Percentiles rank a stretch among this genome's conserved stretches.
Conservation (phyloP, 2,797 vertebrate species). For the Helostoma temminkii region DNA sequence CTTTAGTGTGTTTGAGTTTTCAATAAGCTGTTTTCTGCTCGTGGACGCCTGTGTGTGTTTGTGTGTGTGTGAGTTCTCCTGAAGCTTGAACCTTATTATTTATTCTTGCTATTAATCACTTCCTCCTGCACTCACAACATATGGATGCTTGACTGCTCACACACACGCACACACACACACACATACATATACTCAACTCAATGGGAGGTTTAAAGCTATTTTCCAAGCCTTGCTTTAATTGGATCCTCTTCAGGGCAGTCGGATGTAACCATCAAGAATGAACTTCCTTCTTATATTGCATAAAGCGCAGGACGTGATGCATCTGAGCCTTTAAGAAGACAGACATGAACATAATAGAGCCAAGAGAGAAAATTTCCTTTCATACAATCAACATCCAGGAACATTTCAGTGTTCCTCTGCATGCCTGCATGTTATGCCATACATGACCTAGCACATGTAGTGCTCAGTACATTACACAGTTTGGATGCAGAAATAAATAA, state of each 20-base stretch:
- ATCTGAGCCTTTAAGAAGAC: slow-evolving; percentile 6
- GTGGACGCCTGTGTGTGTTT: background rate
- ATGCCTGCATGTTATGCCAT: background rate
- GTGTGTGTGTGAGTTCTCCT: slow-evolving; percentile 6
- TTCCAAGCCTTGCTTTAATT: slow-evolving; percentile 57
- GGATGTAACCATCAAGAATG: slow-evolving; percentile 53
- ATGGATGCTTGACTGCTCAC: background rate
- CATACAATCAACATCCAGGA: too few relatives aligned
- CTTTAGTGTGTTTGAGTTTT: slow-evolving; percentile 24
- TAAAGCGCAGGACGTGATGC: slow-evolving; percentile 11
- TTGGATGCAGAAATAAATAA: background rate
- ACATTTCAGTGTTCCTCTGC: too few relatives aligned
- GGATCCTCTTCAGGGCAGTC: slow-evolving; percentile 48
- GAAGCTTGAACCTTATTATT: slow-evolving; percentile 41
- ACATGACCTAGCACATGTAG: background rate
- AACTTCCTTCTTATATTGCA: slow-evolving; percentile 17
- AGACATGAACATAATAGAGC: background rate
- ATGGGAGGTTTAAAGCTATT: slow-evolving; percentile 59
- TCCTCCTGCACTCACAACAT: slow-evolving; percentile 15
- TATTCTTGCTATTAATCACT: slow-evolving; percentile 48
- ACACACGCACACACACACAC: slow-evolving; percentile 2
- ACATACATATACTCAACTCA: slow-evolving; percentile 2
- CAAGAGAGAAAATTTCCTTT: too few relatives aligned
- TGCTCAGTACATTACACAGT: background rate
- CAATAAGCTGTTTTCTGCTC: slow-evolving; percentile 31